These are phyloP conservation scores for Neoascia interrupta DNA, from an alignment of 2,888 invertebrate species.

Conservation along the genomic window DNA sequence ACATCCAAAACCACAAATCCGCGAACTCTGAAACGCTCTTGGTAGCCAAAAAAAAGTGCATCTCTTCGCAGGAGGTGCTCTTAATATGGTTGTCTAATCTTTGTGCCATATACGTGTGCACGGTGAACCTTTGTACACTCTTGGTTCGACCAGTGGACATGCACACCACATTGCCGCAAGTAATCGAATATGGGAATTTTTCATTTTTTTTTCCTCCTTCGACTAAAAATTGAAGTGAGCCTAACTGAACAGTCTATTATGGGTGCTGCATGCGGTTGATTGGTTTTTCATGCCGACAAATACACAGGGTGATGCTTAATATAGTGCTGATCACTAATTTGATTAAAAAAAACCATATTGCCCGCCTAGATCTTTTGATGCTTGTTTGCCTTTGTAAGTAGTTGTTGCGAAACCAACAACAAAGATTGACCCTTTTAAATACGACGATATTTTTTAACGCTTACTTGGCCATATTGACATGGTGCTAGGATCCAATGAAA, in stretches of 20 bases:
- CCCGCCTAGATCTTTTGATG: too few species aligned
- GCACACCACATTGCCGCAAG: conserved; percentile 46
- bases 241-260: conserved; percentile 9
- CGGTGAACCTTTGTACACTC: conserved; percentile 35
- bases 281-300: not conserved
- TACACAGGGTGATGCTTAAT: conserved; percentile 10
- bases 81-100: conserved; percentile 68
- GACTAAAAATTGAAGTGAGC: not conserved
- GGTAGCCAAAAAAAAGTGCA: conserved; percentile 66
- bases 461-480: too few species aligned
- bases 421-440: too few species aligned
- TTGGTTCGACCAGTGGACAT: conserved; percentile 51
- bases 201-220: not conserved
- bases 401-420: too few species aligned
- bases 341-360: too few species aligned
- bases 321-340: too few species aligned
- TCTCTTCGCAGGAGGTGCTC: conserved; percentile 50
- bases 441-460: too few species aligned
- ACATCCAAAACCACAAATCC: conserved; percentile 54
- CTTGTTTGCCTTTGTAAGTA: too few species aligned
- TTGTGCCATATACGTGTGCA: conserved; percentile 29
- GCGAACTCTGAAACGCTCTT: conserved; percentile 47
- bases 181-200: conserved; percentile 53
- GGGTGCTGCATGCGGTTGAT: conserved; percentile 14
- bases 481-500: too few species aligned